Percentiles rank a stretch among this genome's conserved stretches.
Evolutionary conservation across 1,140 invertebrate species (phyloP).

Genomic region (Psix sp.): DNA sequence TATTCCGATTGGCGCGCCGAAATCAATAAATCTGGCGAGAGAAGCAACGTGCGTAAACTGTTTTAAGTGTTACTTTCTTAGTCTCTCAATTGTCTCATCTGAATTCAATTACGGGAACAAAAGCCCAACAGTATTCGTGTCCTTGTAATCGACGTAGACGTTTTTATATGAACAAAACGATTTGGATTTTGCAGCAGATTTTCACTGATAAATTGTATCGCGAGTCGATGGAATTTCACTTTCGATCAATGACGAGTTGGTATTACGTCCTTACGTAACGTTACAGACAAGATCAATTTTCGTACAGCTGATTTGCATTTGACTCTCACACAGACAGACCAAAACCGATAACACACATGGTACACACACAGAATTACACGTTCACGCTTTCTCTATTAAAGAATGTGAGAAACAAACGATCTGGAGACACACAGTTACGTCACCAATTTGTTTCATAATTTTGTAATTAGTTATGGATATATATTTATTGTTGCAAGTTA

Average conservation of each 20-base stretch:
- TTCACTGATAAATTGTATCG: slow-evolving; percentile 23
- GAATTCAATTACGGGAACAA: slow-evolving; percentile 2
- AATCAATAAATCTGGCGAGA: too few relatives aligned
- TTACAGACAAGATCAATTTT: slow-evolving; percentile 26
- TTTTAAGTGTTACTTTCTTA: too few relatives aligned
- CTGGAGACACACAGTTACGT: slow-evolving; percentile 24
- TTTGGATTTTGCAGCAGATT: slow-evolving; percentile 42
- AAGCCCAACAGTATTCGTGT: slow-evolving; percentile 22
- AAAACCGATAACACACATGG: neutral
- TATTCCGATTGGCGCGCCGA: too few relatives aligned
- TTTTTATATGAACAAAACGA: slow-evolving; percentile 35
- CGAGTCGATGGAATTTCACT: neutral
- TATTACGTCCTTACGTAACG: neutral
- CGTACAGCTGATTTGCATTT: slow-evolving; percentile 45
- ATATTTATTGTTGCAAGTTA: slow-evolving; percentile 50
- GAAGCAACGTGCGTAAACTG: too few relatives aligned
- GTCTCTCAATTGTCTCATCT: slow-evolving; percentile 8
- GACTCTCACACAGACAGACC: slow-evolving; percentile 11
- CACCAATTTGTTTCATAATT: slow-evolving; percentile 47
- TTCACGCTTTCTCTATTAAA: slow-evolving; percentile 1
- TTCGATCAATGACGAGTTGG: neutral
- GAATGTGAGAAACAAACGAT: slow-evolving; percentile 26
- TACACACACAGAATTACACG: slow-evolving; percentile 5
- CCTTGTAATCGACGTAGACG: slow-evolving; percentile 38
- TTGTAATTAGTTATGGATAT: slow-evolving; percentile 53